Evolutionary conservation across 2,888 invertebrate genomes (phyloP), one percentile per base, ranked within the genome.

Genomic region (Cataglyphis cursor): DNA sequence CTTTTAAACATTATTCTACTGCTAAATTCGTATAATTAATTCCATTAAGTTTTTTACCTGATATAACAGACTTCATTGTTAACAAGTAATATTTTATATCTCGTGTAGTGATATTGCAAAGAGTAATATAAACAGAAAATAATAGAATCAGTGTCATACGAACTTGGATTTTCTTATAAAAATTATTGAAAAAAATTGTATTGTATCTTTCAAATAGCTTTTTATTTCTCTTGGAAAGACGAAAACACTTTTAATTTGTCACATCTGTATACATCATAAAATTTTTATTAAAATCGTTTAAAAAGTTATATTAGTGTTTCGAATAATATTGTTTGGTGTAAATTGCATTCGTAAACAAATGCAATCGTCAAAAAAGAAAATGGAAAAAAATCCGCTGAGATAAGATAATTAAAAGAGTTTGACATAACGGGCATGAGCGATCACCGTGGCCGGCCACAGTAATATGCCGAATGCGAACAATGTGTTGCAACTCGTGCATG

Each of bases 401-500:
- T 65, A 66, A 75, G 70, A 68, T 44, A 75, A 75, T 75, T 75
- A 75, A 75, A 75, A 75, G 68, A 75, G 74, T 75, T 75, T 51
- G 48, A 51, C n/a, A 28, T 41, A n/a, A n/a, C 76, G 51, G 24
- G 59, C 31, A 54, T n/a, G 28, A 61, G 28, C 61, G 70, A 68
- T 48, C 62, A 81, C 57, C 70, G 78, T 59, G 76, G 66, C 83
- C 85, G 81, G 81, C 68, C 76, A 24, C 74, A 35, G 61, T 41
- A 84, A 89, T 68, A 73, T 80, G 41, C 57, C 73, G 75, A 66
- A 86, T 87, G 75, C 66, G 74, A 83, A 78, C 81, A 28, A 64
- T 41, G 65, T 57, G 68, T 57, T 57, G 68, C 73, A 73, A 62
- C 73, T 73, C 62, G 73, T 73, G 73, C 61, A 48, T 35, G 66